A percentile compares a stretch with the other conserved stretches of the same genome.
Evolutionary conservation across 2,888 invertebrate species (phyloP).

Genomic region (Seira musarum): DNA sequence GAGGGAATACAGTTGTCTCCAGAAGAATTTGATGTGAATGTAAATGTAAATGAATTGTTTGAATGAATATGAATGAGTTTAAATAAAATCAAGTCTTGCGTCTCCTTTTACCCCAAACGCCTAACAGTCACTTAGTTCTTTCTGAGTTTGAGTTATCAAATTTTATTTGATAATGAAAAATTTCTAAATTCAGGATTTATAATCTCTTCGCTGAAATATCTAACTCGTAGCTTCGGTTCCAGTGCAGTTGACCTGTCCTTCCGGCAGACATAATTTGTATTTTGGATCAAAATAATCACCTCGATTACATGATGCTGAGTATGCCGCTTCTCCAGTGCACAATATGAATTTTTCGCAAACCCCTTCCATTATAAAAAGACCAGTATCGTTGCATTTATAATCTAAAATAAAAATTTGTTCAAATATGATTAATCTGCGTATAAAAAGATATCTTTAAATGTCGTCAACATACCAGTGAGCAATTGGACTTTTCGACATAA

Average conservation of each 20-base stretch:
- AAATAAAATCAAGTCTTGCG: too few species aligned
- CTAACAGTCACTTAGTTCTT: too few species aligned
- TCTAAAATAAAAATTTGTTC: constrained; percentile 10
- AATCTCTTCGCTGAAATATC: not conserved
- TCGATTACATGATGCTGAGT: constrained; percentile 34
- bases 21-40: constrained; percentile 23
- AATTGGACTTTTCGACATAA: constrained; percentile 37
- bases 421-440: not conserved
- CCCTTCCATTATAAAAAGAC: constrained; percentile 15
- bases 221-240: not conserved
- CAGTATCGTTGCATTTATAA: constrained; percentile 36
- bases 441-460: constrained; percentile 4
- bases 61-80: constrained; percentile 19
- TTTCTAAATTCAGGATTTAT: not conserved
- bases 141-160: too few species aligned
- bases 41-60: constrained; percentile 52
- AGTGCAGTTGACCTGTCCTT: constrained; percentile 28
- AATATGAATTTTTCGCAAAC: constrained; percentile 45
- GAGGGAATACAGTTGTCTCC: not conserved
- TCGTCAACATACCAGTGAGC: constrained; percentile 19
- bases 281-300: constrained; percentile 46
- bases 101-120: too few species aligned
- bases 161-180: not conserved
- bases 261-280: constrained; percentile 43
- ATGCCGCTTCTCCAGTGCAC: constrained; percentile 41